A percentile compares a stretch with the other conserved stretches of the same genome.
Conservation (phyloP, 2,888 invertebrate genomes). For the Lithophane socia region DNA sequence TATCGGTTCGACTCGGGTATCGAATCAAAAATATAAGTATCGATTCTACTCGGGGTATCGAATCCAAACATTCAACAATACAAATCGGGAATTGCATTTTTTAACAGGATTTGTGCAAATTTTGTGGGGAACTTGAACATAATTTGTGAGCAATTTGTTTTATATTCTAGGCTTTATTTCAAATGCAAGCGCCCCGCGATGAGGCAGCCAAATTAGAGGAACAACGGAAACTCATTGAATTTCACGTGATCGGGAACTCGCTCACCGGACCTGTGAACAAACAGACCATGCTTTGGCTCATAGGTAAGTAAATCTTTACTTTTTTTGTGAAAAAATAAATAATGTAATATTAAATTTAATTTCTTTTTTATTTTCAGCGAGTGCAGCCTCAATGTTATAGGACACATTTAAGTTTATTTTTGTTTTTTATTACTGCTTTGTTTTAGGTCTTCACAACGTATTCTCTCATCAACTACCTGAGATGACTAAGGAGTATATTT, state of each 20-base stretch:
- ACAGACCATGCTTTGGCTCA: slow-evolving; percentile 98
- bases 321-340: not conserved
- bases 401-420: slow-evolving; percentile 1
- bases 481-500: slow-evolving; percentile 99
- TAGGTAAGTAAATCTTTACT: slow-evolving; percentile 84
- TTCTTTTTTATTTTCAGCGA: slow-evolving; percentile 11
- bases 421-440: slow-evolving; percentile 18
- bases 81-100: not conserved
- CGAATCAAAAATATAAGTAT: no score
- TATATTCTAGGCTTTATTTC: slow-evolving; percentile 92
- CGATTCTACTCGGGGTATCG: no score
- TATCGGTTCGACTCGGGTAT: not conserved
- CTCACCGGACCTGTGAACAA: slow-evolving; percentile 96
- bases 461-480: slow-evolving; percentile 98
- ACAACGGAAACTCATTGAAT: slow-evolving; percentile 96
- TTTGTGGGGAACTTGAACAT: not conserved
- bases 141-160: not conserved
- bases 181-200: slow-evolving; percentile 96
- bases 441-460: slow-evolving; percentile 95
- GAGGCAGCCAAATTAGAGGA: slow-evolving; percentile 98
- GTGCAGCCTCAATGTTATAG: slow-evolving; percentile 7
- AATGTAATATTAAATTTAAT: not conserved
- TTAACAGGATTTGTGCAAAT: not conserved
- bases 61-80: no score
- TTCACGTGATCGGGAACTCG: slow-evolving; percentile 98